phyloP scores from a whole-genome alignment of 2,888 invertebrate genomes.

The Trichacis sp. region DNA sequence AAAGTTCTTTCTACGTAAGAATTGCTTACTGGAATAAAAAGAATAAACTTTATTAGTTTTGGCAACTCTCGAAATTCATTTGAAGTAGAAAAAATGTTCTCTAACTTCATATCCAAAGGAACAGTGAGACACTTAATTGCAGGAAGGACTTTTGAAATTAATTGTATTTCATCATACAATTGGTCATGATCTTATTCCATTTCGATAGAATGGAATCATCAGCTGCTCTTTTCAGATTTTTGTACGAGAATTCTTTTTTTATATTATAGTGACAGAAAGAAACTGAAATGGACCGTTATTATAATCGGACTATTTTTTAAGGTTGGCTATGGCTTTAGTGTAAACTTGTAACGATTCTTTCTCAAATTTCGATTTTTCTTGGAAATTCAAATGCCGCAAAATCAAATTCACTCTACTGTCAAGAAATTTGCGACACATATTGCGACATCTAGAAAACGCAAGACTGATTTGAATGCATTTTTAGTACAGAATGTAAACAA shows the following conservation, averaged over 20 bases:
- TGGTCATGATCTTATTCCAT: not conserved
- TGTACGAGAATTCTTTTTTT: slow-evolving; percentile 9
- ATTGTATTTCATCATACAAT: slow-evolving; percentile 13
- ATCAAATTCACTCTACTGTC: not conserved
- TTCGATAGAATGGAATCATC: slow-evolving; percentile 1
- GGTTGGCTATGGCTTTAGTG: not conserved
- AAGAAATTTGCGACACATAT: not conserved
- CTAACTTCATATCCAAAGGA: slow-evolving; percentile 7
- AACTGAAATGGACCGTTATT: too few species aligned
- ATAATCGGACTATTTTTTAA: slow-evolving; percentile 17
- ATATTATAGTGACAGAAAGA: too few species aligned
- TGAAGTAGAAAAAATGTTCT: not conserved
- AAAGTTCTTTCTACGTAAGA: slow-evolving; percentile 15
- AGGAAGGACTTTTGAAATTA: not conserved
- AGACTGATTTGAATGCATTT: too few species aligned
- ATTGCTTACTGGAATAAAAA: slow-evolving; percentile 13
- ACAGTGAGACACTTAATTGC: not conserved
- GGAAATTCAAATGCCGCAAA: slow-evolving; percentile 4
- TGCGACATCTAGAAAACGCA: too few species aligned
- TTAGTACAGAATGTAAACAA: too few species aligned
- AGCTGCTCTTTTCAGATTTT: slow-evolving; percentile 1
- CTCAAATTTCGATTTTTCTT: not conserved
- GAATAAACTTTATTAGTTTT: slow-evolving; percentile 8
- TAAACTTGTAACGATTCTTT: slow-evolving; percentile 10
- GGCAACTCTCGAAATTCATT: not conserved